Conservation (phyloP, 2,113 vertebrate genomes). For the Cercopithecus mona region DNA sequence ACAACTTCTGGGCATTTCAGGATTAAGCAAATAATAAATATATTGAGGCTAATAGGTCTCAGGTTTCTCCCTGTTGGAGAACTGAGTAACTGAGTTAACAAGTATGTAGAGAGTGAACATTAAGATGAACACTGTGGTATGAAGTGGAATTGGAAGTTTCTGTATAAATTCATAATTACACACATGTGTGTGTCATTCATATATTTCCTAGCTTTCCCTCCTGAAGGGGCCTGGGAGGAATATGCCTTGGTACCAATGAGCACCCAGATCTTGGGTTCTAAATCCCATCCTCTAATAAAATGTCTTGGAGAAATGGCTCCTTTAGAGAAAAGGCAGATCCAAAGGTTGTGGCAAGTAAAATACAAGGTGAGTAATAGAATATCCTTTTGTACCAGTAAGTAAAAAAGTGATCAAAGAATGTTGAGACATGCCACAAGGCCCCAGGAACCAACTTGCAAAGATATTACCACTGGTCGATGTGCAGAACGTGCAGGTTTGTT, state of each 20-base stretch:
- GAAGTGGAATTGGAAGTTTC: not conserved
- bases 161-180: not conserved
- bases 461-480: not conserved
- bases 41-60: not conserved
- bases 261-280: not conserved
- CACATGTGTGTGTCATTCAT: too few relatives aligned
- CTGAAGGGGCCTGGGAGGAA: not conserved
- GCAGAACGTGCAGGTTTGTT: too few relatives aligned
- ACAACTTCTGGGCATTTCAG: not conserved
- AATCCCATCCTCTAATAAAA: not conserved
- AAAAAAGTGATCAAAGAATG: not conserved
- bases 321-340: not conserved
- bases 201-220: not conserved
- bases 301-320: not conserved
- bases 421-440: not conserved
- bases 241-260: not conserved
- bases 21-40: not conserved
- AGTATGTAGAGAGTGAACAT: not conserved
- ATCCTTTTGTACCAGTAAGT: not conserved
- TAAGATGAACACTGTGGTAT: not conserved
- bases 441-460: not conserved
- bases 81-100: not conserved
- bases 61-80: not conserved
- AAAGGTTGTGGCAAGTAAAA: not conserved
- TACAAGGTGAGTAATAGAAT: not conserved